Conservation (phyloP, 1,140 invertebrate genomes). For the Vanessa atalanta region DNA sequence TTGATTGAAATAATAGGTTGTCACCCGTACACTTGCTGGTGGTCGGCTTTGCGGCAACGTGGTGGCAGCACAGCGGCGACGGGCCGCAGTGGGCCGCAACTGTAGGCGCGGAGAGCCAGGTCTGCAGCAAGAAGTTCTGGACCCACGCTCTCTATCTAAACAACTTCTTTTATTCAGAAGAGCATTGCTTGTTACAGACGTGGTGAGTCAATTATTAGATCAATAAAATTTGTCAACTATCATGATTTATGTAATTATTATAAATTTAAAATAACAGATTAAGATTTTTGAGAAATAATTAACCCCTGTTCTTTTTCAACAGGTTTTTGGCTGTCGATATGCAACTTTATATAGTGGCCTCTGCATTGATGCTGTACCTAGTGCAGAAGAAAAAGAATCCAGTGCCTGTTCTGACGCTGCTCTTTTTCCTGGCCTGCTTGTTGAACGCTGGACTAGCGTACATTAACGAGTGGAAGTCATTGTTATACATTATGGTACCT, state of each 20-base stretch:
- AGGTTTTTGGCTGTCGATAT: slow-evolving; percentile 57
- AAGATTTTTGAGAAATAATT: no score
- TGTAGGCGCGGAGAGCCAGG: slow-evolving; percentile 63
- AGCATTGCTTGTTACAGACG: slow-evolving; percentile 57
- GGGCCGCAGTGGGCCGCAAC: slow-evolving; percentile 59
- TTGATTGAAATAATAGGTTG: slow-evolving; percentile 39
- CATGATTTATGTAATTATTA: no score
- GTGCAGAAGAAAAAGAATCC: slow-evolving; percentile 31
- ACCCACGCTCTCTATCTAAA: slow-evolving; percentile 83
- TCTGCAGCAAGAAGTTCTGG: slow-evolving; percentile 84
- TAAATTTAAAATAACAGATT: no score
- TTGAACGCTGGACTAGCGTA: slow-evolving; percentile 45
- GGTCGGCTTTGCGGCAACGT: slow-evolving; percentile 63
- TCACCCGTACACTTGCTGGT: slow-evolving; percentile 54
- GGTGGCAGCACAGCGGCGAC: slow-evolving; percentile 49
- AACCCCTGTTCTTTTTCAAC: not conserved
- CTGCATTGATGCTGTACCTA: slow-evolving; percentile 41
- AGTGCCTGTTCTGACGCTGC: slow-evolving; percentile 32
- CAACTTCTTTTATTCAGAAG: slow-evolving; percentile 69
- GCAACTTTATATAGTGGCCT: slow-evolving; percentile 46
- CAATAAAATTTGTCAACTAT: no score
- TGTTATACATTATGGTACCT: slow-evolving; percentile 42
- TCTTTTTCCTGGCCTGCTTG: slow-evolving; percentile 36
- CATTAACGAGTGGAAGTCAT: slow-evolving; percentile 44
- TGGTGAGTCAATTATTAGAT: slow-evolving; percentile 42